phyloP scores from a whole-genome alignment of 2,888 invertebrate genomes.

The Falcaria lacertinaria region DNA sequence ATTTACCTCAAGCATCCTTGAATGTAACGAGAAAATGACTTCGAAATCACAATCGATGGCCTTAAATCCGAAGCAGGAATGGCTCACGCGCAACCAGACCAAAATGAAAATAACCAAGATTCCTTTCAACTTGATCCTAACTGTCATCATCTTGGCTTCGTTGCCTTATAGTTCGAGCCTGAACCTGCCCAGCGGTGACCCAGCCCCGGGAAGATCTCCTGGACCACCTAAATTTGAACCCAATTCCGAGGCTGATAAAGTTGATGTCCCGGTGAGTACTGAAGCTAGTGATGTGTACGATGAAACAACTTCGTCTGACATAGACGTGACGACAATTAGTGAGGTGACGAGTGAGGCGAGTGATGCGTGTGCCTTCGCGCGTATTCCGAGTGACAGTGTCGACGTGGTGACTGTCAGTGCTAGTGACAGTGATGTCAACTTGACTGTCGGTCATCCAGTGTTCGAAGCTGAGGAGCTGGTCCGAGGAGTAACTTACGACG shows the following conservation, averaged over 20 bases:
- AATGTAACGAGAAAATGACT: slow-evolving; percentile 24
- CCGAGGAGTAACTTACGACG: slow-evolving; percentile 77
- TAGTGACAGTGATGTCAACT: slow-evolving; percentile 65
- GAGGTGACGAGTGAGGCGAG: slow-evolving; percentile 29
- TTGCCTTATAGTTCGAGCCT: slow-evolving; percentile 66
- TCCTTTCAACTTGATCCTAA: slow-evolving; percentile 27
- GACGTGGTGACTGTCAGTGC: slow-evolving; percentile 61
- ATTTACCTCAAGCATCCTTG: slow-evolving; percentile 5
- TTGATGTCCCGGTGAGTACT: slow-evolving; percentile 5
- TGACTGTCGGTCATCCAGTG: slow-evolving; percentile 72
- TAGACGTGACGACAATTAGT: slow-evolving; percentile 32
- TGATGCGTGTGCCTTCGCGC: slow-evolving; percentile 67
- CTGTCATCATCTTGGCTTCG: slow-evolving; percentile 49
- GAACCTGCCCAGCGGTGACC: slow-evolving; percentile 78
- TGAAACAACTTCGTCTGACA: slow-evolving; percentile 39
- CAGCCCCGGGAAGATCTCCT: slow-evolving; percentile 83
- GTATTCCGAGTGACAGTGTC: slow-evolving; percentile 64
- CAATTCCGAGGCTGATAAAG: not conserved
- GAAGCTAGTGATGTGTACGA: slow-evolving; percentile 40
- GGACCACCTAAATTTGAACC: slow-evolving; percentile 70
- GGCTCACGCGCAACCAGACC: slow-evolving; percentile 24
- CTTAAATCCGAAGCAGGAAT: slow-evolving; percentile 21
- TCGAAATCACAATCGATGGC: slow-evolving; percentile 13
- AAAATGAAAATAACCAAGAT: slow-evolving; percentile 46
- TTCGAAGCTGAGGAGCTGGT: slow-evolving; percentile 75